Conservation (phyloP, 2,113 vertebrate species). For the Misgurnus mizolepis region DNA sequence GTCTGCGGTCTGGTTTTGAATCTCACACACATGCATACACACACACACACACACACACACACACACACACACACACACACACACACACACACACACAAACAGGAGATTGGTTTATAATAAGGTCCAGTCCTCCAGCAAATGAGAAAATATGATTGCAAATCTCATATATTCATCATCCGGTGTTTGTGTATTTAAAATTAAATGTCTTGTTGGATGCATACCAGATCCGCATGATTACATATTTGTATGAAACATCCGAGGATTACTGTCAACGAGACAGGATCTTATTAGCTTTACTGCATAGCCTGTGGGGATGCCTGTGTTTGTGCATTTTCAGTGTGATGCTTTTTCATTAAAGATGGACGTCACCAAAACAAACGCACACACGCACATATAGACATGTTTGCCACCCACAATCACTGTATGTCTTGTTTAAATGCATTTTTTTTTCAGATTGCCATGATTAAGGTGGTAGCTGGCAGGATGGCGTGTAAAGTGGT, state of each 20-base stretch:
- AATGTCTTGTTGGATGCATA: constrained; percentile 22
- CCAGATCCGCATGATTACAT: constrained; percentile 2
- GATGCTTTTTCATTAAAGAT: not conserved
- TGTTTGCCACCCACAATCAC: not conserved
- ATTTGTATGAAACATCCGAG: not conserved
- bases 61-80: not conserved
- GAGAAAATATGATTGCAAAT: not conserved
- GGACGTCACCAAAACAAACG: constrained; percentile 9
- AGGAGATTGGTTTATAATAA: constrained; percentile 13
- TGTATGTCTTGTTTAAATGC: not conserved
- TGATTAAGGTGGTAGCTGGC: constrained; percentile 90
- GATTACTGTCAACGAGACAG: not conserved
- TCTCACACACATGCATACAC: not conserved
- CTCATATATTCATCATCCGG: not conserved
- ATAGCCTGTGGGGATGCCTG: not conserved
- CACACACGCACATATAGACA: not conserved
- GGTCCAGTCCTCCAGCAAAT: not conserved
- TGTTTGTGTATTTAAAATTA: constrained; percentile 24
- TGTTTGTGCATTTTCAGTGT: not conserved
- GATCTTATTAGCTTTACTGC: constrained; percentile 21
- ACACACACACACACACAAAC: not conserved
- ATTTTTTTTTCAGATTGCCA: constrained; percentile 77
- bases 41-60: not conserved
- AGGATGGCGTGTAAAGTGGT: constrained; percentile 83
- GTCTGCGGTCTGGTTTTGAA: not conserved